Conservation (phyloP, 1,140 invertebrate species). For the Drosophila bocki region DNA sequence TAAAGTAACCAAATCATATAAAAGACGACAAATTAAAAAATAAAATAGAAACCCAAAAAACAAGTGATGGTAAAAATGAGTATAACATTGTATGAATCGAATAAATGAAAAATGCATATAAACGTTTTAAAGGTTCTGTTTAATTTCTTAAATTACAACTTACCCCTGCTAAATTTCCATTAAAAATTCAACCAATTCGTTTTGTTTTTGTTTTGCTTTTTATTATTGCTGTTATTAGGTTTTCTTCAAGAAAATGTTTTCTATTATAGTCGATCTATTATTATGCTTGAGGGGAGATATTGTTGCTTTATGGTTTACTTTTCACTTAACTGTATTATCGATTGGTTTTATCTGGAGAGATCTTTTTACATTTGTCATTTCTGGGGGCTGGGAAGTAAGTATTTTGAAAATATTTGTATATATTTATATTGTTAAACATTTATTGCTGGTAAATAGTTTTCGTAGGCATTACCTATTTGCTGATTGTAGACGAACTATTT, state of each 20-base stretch:
- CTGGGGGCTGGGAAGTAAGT: conserved; percentile 8
- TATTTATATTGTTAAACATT: conserved; percentile 48
- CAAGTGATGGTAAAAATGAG: conserved; percentile 69
- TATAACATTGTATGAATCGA: conserved; percentile 75
- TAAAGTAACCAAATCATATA: conserved; percentile 46
- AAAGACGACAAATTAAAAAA: conserved; percentile 45
- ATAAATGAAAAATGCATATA: conserved; percentile 83
- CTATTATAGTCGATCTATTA: conserved; percentile 60
- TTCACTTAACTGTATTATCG: conserved; percentile 46
- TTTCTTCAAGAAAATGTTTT: conserved; percentile 48
- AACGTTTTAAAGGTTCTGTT: conserved; percentile 69
- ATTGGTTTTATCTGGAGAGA: conserved; percentile 9
- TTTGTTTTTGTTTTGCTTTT: conserved; percentile 57
- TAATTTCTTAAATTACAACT: not conserved
- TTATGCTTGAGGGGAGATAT: conserved; percentile 50
- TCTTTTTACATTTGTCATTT: conserved; percentile 24
- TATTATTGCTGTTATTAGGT: conserved; percentile 61
- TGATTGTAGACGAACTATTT: conserved; percentile 57
- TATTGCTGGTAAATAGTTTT: conserved; percentile 43
- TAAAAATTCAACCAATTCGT: not conserved
- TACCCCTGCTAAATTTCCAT: too few relatives aligned
- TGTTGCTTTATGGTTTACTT: conserved; percentile 30
- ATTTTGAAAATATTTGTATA: conserved; percentile 40
- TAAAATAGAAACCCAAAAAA: conserved; percentile 45
- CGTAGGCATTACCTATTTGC: conserved; percentile 38